Evolutionary conservation across 2,113 vertebrate genomes (phyloP), one percentile per base, ranked within the genome.

Genomic region (Tragelaphus buxtoni): DNA sequence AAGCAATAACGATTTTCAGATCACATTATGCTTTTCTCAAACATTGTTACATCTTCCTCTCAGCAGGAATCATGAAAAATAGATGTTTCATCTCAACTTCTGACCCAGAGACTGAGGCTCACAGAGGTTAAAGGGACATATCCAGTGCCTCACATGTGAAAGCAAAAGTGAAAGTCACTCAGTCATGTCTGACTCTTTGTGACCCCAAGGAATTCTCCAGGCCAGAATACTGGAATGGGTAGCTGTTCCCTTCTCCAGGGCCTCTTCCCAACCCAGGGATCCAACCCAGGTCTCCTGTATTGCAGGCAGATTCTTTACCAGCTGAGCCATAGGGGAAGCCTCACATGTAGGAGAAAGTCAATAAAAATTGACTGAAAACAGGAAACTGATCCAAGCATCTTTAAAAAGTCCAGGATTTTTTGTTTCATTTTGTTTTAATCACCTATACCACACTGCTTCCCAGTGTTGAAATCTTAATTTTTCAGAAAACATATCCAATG

Each of bases 401-500:
- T 65, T 80, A 93, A 32, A 85, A 65, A 93, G 76, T n/a, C 45
- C 22, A 87, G 82, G 24, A 56, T 45, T 47, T 20, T 49, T 60
- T 85, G 30, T 87, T 90, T 92, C 39, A 30, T n/a, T 90, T 63
- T 77, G 16, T 49, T 95, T 84, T 90, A 60, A 90, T 95, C 79
- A 69, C 60, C 53, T 51, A 35, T 61, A 26, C 18, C 81, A 76
- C 7, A 53, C 18, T 77, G 87, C 65, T 95, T 85, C 26, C 32
- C 16, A 79, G 56, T 2, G 16, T 32, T 92, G 63, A 79, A 81
- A 92, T 42, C 12, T 53, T 72, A 69, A 4, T 30, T 55, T 94
- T 95, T 90, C 61, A 79, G 85, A 76, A 65, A 47, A 88, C 86
- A 91, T 49, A 93, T 74, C 49, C 49, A 90, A 72, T 55, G 74